Base-by-base conservation (phyloP, 2,888 invertebrate species). In the Drosophila recens region DNA sequence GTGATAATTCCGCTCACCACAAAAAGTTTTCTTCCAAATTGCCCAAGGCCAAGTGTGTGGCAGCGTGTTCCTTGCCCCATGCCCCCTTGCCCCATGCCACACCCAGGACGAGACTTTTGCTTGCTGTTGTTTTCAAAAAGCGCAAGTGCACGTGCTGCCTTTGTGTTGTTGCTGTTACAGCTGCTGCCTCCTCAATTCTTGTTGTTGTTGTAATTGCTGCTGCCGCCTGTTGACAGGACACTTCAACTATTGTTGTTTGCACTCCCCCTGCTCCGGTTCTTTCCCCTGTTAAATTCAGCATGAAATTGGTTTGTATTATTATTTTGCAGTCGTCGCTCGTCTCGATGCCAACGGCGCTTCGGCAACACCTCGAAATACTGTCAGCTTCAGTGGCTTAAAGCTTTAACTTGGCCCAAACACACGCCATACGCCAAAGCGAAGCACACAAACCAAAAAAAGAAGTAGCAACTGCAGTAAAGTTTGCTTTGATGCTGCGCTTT, bases 271-370 rank as follows among this genome's bases (percentile, higher is more conserved):
- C 54, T 9, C 34, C 20, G 36, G n/a, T 9, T 38, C 45, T 27
- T 4, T 9, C 80, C 75, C 72, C 72, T 67, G 88, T 84, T 91
- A 90, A 91, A 91, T 91, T 91, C 90, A 91, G 91, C 91, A 89
- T 90, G 88, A 91, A 91, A 91, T 91, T 91, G 91, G 87, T 91
- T 91, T 86, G 87, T 83, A 80, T 87, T 90, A 88, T 84, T 85
- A 89, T 89, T 89, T 89, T 65, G 74, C 84, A 80, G 71, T 81
- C 79, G 69, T 59, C 66, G 77, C 51, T 62, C 56, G 66, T 69
- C 67, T 66, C 56, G 53, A 45, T 33, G 88, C 85, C 82, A 36
- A 51, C 49, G 87, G 85, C 87, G 30, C 42, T 75, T 38, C 27
- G 67, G 34, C 68, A 78, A 85, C 85, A 89, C 85, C 90, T 85